Evolutionary conservation across 2,797 vertebrate species (phyloP), one percentile per base, ranked within the genome.

Genomic region (Knipowitschia caucasica): DNA sequence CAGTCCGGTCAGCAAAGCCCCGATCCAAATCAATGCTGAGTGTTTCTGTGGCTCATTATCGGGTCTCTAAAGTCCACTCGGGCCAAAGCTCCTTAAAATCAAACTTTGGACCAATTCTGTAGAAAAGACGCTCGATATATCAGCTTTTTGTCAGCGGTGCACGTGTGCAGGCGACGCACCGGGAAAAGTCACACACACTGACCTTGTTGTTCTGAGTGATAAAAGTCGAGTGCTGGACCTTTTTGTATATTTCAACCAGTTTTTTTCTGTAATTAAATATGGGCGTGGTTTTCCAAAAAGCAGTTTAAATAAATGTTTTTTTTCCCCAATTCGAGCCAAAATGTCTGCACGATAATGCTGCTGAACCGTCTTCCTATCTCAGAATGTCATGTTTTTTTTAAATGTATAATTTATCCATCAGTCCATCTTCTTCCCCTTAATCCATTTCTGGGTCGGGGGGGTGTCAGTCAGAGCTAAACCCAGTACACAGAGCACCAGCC

Each of bases 11-110:
- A 62, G 56, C 50, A 29, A 29, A 50, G 62, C 71, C 69, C 68
- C 70, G 67, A 58, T 73, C 57, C 20, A 56, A 75, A 84, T 82
- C 81, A 70, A 81, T 82, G 61, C 26, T 58, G 56, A 56, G 34
- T 43, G 39, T 76, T 76, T 49, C 59, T 42, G 33, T 36, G 73
- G 71, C 60, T 82, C 71, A 76, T 84, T 85, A 83, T 68, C 43
- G 9, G 34, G 56, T 62, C 58, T 73, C 53, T 21, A 5, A 64
- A 62, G 68, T 66, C 56, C 47, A 40, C 25, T n/a, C 15, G 43
- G 43, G 59, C 58, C 40, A 50, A 57, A 61, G n/a, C 42, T 14
- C 55, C 77, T 66, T 70, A 79, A n/a, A 73, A 77, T 69, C 25
- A 20, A 10, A 38, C 46, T 46, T 18, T 30, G 44, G 25, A 12